Percentiles rank a stretch among this genome's conserved stretches.
Conservation (phyloP, 2,113 vertebrate genomes). For the Varanus salvator region DNA sequence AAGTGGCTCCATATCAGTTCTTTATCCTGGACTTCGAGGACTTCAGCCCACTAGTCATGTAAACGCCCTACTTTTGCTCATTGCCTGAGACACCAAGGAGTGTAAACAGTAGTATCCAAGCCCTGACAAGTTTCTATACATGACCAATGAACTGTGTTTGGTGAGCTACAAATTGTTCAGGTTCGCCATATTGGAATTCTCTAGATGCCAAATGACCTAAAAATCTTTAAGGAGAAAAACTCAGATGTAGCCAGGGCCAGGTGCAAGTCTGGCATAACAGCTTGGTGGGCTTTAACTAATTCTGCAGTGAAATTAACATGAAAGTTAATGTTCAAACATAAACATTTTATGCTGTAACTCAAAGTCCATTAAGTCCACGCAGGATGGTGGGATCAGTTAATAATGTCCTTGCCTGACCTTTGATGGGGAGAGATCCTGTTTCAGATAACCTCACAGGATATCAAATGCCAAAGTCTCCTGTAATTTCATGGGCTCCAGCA, state of each 20-base stretch:
- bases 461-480: slow-evolving; percentile 5
- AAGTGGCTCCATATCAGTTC: not conserved
- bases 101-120: not conserved
- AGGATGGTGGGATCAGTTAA: slow-evolving; percentile 58
- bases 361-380: slow-evolving; percentile 70
- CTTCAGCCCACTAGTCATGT: not conserved
- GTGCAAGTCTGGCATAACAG: not conserved
- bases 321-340: slow-evolving; percentile 75
- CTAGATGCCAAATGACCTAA: not conserved
- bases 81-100: not conserved
- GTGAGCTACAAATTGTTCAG: not conserved
- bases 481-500: not conserved
- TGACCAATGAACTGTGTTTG: too few species aligned
- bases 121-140: not conserved
- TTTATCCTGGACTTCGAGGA: not conserved
- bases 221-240: not conserved
- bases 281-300: slow-evolving; percentile 24
- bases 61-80: not conserved
- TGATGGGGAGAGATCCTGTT: slow-evolving; percentile 46
- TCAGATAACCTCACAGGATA: not conserved
- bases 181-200: not conserved
- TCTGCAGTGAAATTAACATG: slow-evolving; percentile 30
- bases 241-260: not conserved
- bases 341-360: slow-evolving; percentile 59
- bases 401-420: slow-evolving; percentile 53